phyloP scores from a whole-genome alignment of 2,797 vertebrate species.

The Syngnathus rostellatus region DNA sequence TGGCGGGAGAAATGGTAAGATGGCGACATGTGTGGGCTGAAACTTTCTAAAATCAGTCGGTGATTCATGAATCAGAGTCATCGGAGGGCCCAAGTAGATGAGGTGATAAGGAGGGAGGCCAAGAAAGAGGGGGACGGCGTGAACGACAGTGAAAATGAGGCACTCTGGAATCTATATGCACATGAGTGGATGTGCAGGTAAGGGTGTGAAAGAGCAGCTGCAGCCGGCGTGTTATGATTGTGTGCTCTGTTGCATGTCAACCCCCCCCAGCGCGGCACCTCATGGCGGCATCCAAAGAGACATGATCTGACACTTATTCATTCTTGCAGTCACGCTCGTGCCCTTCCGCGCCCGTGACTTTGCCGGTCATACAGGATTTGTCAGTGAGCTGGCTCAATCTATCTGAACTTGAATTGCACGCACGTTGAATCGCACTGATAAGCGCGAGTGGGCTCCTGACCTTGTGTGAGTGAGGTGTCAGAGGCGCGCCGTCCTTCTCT shows the following conservation, averaged over 20 bases:
- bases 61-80: conserved; percentile 67
- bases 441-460: conserved; percentile 49
- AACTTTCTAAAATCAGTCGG: conserved; percentile 55
- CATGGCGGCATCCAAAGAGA: not conserved
- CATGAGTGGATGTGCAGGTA: not conserved
- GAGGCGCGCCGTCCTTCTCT: conserved; percentile 92
- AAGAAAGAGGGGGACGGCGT: conserved; percentile 20
- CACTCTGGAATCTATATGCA: not conserved
- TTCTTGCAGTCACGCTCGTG: not conserved
- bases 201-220: conserved; percentile 30
- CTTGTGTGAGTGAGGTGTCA: conserved; percentile 96
- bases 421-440: not conserved
- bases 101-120: conserved; percentile 14
- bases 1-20: conserved; percentile 3
- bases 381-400: not conserved
- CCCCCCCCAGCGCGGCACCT: not conserved
- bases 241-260: conserved; percentile 3
- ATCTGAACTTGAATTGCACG: not conserved
- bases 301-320: not conserved
- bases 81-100: conserved; percentile 34
- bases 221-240: conserved; percentile 12
- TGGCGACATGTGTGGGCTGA: conserved; percentile 47
- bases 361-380: not conserved
- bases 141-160: conserved; percentile 17
- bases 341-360: not conserved